Conservation (phyloP, 2,888 invertebrate species). For the Callyntrura sp. region DNA sequence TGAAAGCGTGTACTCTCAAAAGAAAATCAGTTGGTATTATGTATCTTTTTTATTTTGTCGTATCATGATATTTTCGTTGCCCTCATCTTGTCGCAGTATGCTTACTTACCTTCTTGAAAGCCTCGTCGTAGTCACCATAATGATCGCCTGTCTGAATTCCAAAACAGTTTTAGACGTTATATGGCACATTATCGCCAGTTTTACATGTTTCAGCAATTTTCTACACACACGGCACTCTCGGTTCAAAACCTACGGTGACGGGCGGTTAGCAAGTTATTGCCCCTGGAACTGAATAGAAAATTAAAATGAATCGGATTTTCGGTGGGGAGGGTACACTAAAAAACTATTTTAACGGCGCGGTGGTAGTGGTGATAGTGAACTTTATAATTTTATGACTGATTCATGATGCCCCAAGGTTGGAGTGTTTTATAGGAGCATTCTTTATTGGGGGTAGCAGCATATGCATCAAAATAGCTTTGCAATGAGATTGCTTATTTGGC, state of each 20-base stretch:
- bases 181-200: constrained; percentile 23
- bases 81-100: constrained; percentile 43
- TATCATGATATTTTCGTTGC: constrained; percentile 48
- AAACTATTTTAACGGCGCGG: neutral
- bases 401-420: neutral
- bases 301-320: constrained; percentile 27
- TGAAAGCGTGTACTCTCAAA: constrained; percentile 19
- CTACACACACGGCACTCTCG: neutral
- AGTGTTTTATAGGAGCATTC: neutral
- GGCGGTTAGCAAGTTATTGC: neutral
- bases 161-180: constrained; percentile 17
- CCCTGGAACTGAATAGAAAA: neutral
- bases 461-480: no score
- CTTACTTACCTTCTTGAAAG: constrained; percentile 49
- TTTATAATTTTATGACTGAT: constrained; percentile 36
- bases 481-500: neutral
- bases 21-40: constrained; percentile 32
- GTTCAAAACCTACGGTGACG: neutral
- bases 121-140: neutral
- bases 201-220: neutral
- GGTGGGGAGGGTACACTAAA: no score
- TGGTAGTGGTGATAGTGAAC: constrained; percentile 11
- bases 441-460: no score
- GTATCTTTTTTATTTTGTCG: constrained; percentile 44
- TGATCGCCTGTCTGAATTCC: constrained; percentile 21